Base-by-base conservation (phyloP, 2,113 vertebrate genomes). In the Melanocharis versteri region DNA sequence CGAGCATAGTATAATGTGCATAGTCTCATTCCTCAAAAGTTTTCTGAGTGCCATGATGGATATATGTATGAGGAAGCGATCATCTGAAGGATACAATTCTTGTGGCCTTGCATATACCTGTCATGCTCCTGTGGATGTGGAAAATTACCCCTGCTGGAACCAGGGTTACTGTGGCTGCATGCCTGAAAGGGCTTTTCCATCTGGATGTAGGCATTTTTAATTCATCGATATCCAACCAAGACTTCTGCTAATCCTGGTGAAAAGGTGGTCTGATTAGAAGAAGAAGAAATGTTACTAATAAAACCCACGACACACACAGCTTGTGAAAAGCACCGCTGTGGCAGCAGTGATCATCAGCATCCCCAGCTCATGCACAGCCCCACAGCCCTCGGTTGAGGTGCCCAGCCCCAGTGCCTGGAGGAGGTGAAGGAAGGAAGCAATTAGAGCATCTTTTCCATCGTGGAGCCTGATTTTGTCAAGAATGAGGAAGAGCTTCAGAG, bases 341-440 rank as follows among this genome's bases (percentile, higher is more conserved):
- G 44, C 69, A 92, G 51, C 47, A 72, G 28, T 20, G 33, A 22
- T 40, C 44, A 47, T 30, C 7, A 4, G 39, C 26, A 56, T 9
- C 19, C 8, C 2, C 7, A 15, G 35, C 12, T 21, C 47, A 30
- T 0, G 0, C 2, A 4, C 17, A 85, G 30, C 28, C 16, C 17
- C 3, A 0, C 9, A 54, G 30, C n/a, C 4, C 1, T 68, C 0
- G 1, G 8, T 1, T n/a, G 44, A 92, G 35, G 10, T 44, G 37
- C 47, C 13, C 65, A 82, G 42, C 57, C 69, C 45, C n/a, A 26
- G 13, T 1, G 1, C 62, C 65, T 84, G 65, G 48, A 91, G 57
- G 79, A 90, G 45, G 31, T 0, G 1, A 89, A 81, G 85, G 79
- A 86, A 85, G 70, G 70, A 95, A 90, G 56, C 62, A 92, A 85